phyloP scores from a whole-genome alignment of 2,113 vertebrate genomes.

The pig (Sus scrofa) region T2T-Sscrofa CM000816.6:73578501-73579000 shows the following conservation, averaged over 20 bases:
- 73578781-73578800: neutral
- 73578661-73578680: slow-evolving; percentile 85
- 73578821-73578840: neutral
- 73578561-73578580: neutral
- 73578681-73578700: slow-evolving; percentile 87
- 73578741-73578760: neutral
- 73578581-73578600: neutral
- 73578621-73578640: neutral
- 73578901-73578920: neutral
- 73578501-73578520: neutral
- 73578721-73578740: slow-evolving; percentile 71
- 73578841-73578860: neutral
- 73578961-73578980: slow-evolving; percentile 75
- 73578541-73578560: neutral
- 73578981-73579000: slow-evolving; percentile 54
- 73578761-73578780: neutral
- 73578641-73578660: neutral
- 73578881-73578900: neutral
- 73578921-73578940: neutral
- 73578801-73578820: neutral
- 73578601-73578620: neutral
- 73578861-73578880: neutral
- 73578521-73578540: neutral
- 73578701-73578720: slow-evolving; percentile 87
- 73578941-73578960: slow-evolving; percentile 25